phyloP scores from a whole-genome alignment of 2,113 vertebrate genomes.

The Argyrosomus japonicus region DNA sequence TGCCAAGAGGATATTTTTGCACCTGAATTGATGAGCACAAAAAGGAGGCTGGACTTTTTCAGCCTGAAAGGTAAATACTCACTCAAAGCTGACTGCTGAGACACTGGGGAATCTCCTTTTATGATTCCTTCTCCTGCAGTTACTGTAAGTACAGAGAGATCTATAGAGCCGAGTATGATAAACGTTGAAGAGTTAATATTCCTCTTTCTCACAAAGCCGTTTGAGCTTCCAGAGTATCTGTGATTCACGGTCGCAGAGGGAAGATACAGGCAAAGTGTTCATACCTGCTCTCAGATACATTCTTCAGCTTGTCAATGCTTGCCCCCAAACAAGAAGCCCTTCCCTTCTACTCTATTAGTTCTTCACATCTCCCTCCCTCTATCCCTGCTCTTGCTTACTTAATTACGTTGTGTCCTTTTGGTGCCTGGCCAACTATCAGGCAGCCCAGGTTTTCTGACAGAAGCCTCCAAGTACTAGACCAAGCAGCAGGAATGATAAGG shows the following conservation, averaged over 20 bases:
- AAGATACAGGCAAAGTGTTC: constrained; percentile 13
- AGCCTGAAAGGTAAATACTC: constrained; percentile 64
- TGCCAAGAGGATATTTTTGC: constrained; percentile 13
- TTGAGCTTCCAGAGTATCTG: constrained; percentile 28
- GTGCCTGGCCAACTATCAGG: constrained; percentile 4
- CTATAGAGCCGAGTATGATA: constrained; percentile 41
- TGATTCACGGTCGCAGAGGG: constrained; percentile 28
- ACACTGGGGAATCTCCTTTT: constrained; percentile 44
- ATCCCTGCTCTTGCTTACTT: constrained; percentile 21
- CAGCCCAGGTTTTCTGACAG: constrained; percentile 21
- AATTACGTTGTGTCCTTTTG: constrained; percentile 17
- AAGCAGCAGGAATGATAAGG: constrained; percentile 1
- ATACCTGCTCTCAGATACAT: constrained; percentile 64
- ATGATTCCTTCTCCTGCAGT: constrained; percentile 31
- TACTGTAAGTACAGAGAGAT: constrained; percentile 28
- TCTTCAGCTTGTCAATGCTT: constrained; percentile 78
- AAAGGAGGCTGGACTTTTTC: constrained; percentile 21
- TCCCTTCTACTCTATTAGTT: constrained; percentile 13
- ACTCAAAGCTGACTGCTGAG: constrained; percentile 44
- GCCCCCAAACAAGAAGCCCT: constrained; percentile 49
- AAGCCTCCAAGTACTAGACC: neutral
- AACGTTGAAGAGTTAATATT: constrained; percentile 41
- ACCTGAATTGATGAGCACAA: neutral
- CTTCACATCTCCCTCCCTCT: constrained; percentile 15
- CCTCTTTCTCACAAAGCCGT: constrained; percentile 33